These are phyloP conservation scores for Lethenteron reissneri DNA, from an alignment of 2,113 vertebrate genomes.

Conservation along the genomic window DNA sequence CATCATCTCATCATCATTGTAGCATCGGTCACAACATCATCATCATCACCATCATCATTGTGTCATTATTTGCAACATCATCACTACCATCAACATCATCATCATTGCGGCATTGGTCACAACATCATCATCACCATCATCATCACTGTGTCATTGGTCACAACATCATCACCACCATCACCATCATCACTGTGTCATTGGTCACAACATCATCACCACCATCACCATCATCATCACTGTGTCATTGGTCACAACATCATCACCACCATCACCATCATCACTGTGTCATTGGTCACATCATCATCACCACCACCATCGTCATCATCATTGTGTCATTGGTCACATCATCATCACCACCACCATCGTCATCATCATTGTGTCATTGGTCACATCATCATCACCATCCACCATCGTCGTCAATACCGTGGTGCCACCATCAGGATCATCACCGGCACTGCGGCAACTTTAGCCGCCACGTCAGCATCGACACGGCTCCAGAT, in stretches of 20 bases:
- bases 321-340: background rate
- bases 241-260: background rate
- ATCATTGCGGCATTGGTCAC: constrained; percentile 48
- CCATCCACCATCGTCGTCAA: too few relatives aligned
- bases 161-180: background rate
- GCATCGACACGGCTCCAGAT: too few relatives aligned
- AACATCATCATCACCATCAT: background rate
- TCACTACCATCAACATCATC: constrained; percentile 13
- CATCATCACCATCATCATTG: too few relatives aligned
- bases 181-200: background rate
- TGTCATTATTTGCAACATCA: too few relatives aligned
- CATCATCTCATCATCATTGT: too few relatives aligned
- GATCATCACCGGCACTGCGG: too few relatives aligned
- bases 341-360: background rate
- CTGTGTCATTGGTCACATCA: background rate
- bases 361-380: background rate
- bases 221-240: background rate
- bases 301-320: background rate
- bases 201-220: background rate
- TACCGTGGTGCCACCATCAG: too few relatives aligned
- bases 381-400: background rate
- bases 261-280: background rate
- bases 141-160: background rate
- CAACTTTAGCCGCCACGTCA: too few relatives aligned
- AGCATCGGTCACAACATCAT: too few relatives aligned